Evolutionary conservation across 2,888 invertebrate genomes (phyloP).

Genomic region (Atethmia centrago): DNA sequence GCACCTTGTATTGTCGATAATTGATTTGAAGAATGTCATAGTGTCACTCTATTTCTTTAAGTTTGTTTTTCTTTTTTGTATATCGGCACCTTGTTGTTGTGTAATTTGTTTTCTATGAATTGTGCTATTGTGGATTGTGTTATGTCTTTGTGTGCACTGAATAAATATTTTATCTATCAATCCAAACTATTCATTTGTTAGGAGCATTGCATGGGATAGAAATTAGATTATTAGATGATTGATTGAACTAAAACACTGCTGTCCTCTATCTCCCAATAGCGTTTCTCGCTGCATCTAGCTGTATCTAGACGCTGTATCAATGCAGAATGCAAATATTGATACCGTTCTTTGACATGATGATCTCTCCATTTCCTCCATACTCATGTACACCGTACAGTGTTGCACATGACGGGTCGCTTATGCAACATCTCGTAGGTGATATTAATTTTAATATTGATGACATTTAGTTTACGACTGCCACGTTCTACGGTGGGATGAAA

Average conservation of each 20-base stretch:
- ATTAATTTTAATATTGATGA: conserved; percentile 57
- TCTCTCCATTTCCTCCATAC: conserved; percentile 23
- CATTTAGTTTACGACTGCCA: conserved; percentile 46
- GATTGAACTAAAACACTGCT: no score
- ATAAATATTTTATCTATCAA: no score
- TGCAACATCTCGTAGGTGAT: conserved; percentile 57
- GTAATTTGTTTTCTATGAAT: no score
- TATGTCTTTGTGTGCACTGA: no score
- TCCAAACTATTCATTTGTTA: not conserved
- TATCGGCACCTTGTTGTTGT: no score
- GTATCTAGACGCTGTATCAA: not conserved
- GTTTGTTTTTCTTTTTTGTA: no score
- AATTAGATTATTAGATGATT: no score
- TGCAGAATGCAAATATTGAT: not conserved
- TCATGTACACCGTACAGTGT: conserved; percentile 6
- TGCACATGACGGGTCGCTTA: conserved; percentile 51
- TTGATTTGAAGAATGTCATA: no score
- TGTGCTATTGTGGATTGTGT: no score
- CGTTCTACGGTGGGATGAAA: conserved; percentile 35
- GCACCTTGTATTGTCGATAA: no score
- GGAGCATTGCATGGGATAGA: not conserved
- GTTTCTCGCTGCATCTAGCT: not conserved
- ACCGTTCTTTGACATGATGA: not conserved
- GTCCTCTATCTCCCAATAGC: not conserved
- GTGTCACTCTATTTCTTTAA: no score